Evolutionary conservation across 2,888 invertebrate species (phyloP), one percentile per base, ranked within the genome.

Genomic region (Masnerella sp.): DNA sequence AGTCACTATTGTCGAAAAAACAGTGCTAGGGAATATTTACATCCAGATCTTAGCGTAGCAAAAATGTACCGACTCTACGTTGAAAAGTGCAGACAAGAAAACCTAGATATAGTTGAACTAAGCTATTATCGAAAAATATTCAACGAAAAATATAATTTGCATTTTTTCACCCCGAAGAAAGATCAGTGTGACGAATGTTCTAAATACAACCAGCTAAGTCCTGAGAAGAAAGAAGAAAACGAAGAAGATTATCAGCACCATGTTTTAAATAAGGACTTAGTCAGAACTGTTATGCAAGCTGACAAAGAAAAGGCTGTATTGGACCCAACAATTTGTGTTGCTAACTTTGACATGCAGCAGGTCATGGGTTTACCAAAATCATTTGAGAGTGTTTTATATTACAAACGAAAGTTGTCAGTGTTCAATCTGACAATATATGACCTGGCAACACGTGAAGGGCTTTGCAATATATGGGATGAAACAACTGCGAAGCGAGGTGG

Each of bases 131-230:
- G n/a, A 32, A 32, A n/a, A 8, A 32, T 32, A 2, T 32, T 32
- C 32, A n/a, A n/a, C 3, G n/a, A n/a, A 32, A n/a, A 32, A 8
- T n/a, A 8, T 32, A 73, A 73, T 32, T 17, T 73, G 7, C 40
- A 20, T 12, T 73, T 73, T 42, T 58, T 56, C 32, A 34, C 32
- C 18, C 68, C 61, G 2, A 68, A 49, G 9, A 73, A 73, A 25
- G 73, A 68, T 18, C 47, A 47, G 38, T 73, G 73, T 28, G 62
- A 67, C 42, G 25, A 52, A 18, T 59, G 52, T 12, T 8, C 51
- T n/a, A 30, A 7, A 4, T 51, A 34, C 12, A 12, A 17, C 8
- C n/a, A 2, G 1, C n/a, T 34, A 12, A 18, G 9, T 4, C 18
- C 8, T n/a, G 34, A 51, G 5, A 4, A 34, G 18, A 17, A 18